Percentiles rank a stretch among this genome's conserved stretches.
These are phyloP conservation scores for Leptarthrus brevirostris DNA, from an alignment of 2,888 invertebrate species.

Conservation along the genomic window DNA sequence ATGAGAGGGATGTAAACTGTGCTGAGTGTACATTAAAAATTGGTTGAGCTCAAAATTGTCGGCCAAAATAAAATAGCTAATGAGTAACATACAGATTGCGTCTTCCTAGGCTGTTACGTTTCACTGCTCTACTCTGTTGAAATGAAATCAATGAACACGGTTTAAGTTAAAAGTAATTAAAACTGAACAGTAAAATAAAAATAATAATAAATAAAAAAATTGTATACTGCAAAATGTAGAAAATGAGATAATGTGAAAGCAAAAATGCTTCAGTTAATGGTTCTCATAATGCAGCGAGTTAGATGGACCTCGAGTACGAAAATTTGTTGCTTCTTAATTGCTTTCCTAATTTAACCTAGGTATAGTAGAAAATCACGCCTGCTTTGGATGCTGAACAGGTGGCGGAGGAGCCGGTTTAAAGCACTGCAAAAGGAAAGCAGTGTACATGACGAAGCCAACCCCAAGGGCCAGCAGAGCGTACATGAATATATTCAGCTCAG, in stretches of 20 bases:
- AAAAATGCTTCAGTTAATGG: constrained; percentile 23
- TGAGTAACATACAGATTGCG: background rate
- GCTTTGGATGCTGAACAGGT: constrained; percentile 67
- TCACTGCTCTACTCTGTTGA: background rate
- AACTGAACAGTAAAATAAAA: constrained; percentile 20
- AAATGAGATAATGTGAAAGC: constrained; percentile 37
- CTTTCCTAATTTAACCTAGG: constrained; percentile 14
- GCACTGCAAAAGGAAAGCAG: constrained; percentile 89
- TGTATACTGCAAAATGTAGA: constrained; percentile 41
- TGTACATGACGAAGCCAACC: constrained; percentile 88
- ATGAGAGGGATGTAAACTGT: constrained; percentile 7
- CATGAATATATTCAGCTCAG: constrained; percentile 94
- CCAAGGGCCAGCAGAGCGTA: constrained; percentile 89
- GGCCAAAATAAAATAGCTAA: constrained; percentile 14
- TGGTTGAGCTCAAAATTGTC: constrained; percentile 7
- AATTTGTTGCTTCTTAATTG: constrained; percentile 25
- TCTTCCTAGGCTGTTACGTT: background rate
- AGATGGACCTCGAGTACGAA: constrained; percentile 16
- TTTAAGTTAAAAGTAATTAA: background rate
- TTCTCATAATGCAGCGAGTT: constrained; percentile 34
- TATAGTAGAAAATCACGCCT: constrained; percentile 61
- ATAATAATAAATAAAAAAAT: constrained; percentile 33
- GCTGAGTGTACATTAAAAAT: background rate
- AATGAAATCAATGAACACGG: background rate
- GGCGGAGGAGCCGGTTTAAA: constrained; percentile 80